Conservation (phyloP, 2,797 vertebrate species). For the Rhinichthys osculus region DNA sequence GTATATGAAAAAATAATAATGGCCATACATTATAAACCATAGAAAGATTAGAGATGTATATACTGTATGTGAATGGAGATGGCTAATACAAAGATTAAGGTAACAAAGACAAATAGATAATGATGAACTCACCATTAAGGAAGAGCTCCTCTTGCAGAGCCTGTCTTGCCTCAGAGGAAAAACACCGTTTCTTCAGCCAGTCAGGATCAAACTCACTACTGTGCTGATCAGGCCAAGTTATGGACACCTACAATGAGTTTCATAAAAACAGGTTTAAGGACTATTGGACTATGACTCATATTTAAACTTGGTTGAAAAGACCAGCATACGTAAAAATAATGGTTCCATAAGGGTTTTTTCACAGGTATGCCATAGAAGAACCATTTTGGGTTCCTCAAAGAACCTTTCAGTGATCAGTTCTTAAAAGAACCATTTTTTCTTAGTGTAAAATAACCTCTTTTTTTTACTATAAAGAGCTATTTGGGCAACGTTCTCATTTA, state of each 20-base stretch:
- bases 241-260: conserved; percentile 78
- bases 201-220: conserved; percentile 87
- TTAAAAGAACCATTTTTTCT: too few relatives aligned
- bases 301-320: background rate
- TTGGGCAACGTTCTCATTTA: background rate
- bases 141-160: conserved; percentile 85
- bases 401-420: too few relatives aligned
- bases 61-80: background rate
- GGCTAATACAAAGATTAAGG: background rate
- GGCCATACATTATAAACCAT: background rate
- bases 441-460: too few relatives aligned
- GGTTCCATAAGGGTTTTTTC: too few relatives aligned
- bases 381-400: too few relatives aligned
- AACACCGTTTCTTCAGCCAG: conserved; percentile 93
- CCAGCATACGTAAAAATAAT: background rate
- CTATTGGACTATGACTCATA: background rate
- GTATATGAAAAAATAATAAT: background rate
- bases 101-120: background rate
- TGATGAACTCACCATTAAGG: conserved; percentile 82
- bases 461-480: too few relatives aligned
- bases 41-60: background rate
- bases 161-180: conserved; percentile 86
- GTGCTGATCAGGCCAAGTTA: conserved; percentile 91
- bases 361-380: too few relatives aligned
- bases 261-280: conserved; percentile 5